These are phyloP conservation scores for Drosophila sproati DNA, from an alignment of 1,140 invertebrate genomes.

Conservation along the genomic window DNA sequence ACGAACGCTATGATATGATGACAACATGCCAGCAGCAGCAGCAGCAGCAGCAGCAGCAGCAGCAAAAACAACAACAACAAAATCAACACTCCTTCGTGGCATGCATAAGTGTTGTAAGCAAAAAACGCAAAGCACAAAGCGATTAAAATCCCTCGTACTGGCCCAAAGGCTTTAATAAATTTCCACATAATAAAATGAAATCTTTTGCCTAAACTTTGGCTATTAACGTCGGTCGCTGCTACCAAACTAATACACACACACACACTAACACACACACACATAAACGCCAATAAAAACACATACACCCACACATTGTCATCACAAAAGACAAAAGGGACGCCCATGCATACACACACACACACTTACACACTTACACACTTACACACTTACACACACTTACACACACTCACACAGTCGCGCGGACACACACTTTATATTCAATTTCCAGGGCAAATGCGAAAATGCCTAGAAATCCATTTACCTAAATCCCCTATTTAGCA, in stretches of 20 bases:
- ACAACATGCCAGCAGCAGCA: slow-evolving; percentile 13
- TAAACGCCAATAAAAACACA: slow-evolving; percentile 47
- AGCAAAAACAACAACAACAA: slow-evolving; percentile 16
- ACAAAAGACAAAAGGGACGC: slow-evolving; percentile 21
- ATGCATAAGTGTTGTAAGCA: slow-evolving; percentile 37
- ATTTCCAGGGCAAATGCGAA: slow-evolving; percentile 78
- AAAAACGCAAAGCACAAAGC: slow-evolving; percentile 49
- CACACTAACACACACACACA: slow-evolving; percentile 27
- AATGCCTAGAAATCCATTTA: slow-evolving; percentile 83
- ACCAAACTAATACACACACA: slow-evolving; percentile 30
- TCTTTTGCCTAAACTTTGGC: slow-evolving; percentile 75
- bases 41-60: not conserved
- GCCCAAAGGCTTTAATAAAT: slow-evolving; percentile 76
- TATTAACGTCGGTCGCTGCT: slow-evolving; percentile 67
- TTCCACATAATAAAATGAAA: slow-evolving; percentile 80
- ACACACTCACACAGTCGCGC: slow-evolving; percentile 7
- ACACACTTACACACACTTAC: not conserved
- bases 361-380: slow-evolving; percentile 7
- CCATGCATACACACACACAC: not conserved
- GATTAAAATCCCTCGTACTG: slow-evolving; percentile 64
- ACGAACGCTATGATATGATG: slow-evolving; percentile 39
- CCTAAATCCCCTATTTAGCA: slow-evolving; percentile 82
- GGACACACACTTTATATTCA: slow-evolving; percentile 70
- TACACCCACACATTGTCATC: slow-evolving; percentile 35
- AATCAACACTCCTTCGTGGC: not conserved